A percentile compares a stretch with the other conserved stretches of the same genome.
phyloP scores from a whole-genome alignment of 2,888 invertebrate species.

The Smittia sp. region DNA sequence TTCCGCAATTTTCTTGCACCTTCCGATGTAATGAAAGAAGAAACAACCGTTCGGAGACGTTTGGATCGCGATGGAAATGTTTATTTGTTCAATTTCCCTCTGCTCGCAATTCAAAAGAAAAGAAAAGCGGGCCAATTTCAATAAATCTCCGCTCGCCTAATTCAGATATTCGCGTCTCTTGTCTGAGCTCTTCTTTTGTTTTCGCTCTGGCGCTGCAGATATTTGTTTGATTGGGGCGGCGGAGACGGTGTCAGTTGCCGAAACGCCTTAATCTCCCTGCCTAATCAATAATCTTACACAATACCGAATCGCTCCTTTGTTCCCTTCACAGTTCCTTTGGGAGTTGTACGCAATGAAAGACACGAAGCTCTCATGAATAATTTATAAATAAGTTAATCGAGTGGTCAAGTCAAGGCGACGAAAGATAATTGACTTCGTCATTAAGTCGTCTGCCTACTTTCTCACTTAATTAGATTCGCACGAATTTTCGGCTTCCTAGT shows the following conservation, averaged over 20 bases:
- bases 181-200: constrained; percentile 8
- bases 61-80: constrained; percentile 10
- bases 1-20: constrained; percentile 1
- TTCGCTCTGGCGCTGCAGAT: not conserved
- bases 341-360: too few relatives aligned
- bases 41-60: not conserved
- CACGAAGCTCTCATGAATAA: too few relatives aligned
- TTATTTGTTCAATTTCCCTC: constrained; percentile 2
- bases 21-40: not conserved
- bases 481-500: too few relatives aligned
- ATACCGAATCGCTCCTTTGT: too few relatives aligned
- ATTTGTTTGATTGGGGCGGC: not conserved
- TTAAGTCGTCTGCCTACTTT: too few relatives aligned
- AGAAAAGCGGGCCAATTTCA: constrained; percentile 22
- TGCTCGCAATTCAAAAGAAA: not conserved
- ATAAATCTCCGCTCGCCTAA: constrained; percentile 18
- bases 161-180: constrained; percentile 18
- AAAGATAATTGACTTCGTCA: too few relatives aligned
- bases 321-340: too few relatives aligned
- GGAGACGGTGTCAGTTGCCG: not conserved
- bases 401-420: too few relatives aligned
- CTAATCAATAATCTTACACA: too few relatives aligned
- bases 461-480: too few relatives aligned
- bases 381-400: too few relatives aligned
- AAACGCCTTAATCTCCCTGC: too few relatives aligned